Base-by-base conservation (phyloP, 2,888 invertebrate species). In the Harpalus rufipes region DNA sequence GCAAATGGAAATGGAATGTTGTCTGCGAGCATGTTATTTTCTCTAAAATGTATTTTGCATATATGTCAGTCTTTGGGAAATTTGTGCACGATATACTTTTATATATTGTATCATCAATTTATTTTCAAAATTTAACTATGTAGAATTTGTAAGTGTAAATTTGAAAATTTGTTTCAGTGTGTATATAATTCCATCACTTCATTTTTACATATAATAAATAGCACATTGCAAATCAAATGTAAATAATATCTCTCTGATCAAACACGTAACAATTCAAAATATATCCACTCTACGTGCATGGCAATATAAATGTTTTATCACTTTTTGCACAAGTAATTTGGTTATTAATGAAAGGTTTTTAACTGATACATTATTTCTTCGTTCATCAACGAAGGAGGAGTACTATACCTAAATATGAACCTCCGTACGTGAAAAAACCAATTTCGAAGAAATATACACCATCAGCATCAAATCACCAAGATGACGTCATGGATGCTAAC, bases 331-430 rank as follows among this genome's bases (percentile, higher is more conserved):
- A 78, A 25, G 63, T 63, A 32, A 21, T 18, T 41, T 72, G 68
- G 25, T 68, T 25, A 87, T 88, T 88, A 88, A 88, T 87, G 85
- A 86, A 87, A 87, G 85, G 85, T 86, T 87, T 87, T 87, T 86
- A 86, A 87, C 87, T 87, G 85, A 84, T 85, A 72, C 78, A 87
- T 87, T 86, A 80, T 85, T 87, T 82, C 86, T 84, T 87, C 81
- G 81, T 83, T 83, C 41, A 74, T 39, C 74, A 74, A 74, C 96
- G 96, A 95, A 96, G 96, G 94, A 97, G 96, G 94, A 96, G 96
- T 90, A 96, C 96, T 88, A 94, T 96, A 91, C 95, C 96, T 91
- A 97, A 96, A 92, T 97, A 96, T 92, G 97, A 97, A 91, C 96
- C 96, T 89, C 96, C 96, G 85, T 97, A 96, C 92, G 93, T 94